These are phyloP conservation scores for Cryptosula pallasiana DNA, from an alignment of 2,888 invertebrate species.

Conservation along the genomic window DNA sequence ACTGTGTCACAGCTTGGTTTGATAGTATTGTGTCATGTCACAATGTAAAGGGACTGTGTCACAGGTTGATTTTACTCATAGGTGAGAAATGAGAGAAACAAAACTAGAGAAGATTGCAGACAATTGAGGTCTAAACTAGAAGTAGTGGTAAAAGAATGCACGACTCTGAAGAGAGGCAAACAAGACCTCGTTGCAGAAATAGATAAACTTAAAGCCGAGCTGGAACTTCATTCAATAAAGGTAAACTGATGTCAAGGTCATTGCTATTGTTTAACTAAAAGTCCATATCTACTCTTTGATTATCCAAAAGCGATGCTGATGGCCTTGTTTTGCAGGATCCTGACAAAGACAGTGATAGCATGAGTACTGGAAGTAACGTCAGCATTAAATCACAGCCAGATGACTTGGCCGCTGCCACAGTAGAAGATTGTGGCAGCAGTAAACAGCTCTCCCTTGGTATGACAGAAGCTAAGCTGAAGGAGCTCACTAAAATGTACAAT, in stretches of 20 bases:
- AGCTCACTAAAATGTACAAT: slow-evolving; percentile 18
- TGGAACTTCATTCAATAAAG: not conserved
- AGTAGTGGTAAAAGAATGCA: slow-evolving; percentile 55
- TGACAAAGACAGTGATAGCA: slow-evolving; percentile 19
- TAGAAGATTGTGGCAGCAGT: not conserved
- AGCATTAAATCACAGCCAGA: slow-evolving; percentile 15
- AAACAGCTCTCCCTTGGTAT: not conserved
- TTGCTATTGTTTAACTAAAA: no score
- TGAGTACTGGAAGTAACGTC: slow-evolving; percentile 17
- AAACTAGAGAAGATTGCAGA: slow-evolving; percentile 83
- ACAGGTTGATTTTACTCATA: slow-evolving; percentile 98
- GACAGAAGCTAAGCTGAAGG: slow-evolving; percentile 6
- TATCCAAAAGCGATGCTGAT: no score
- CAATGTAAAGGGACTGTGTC: no score
- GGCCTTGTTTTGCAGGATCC: slow-evolving; percentile 1
- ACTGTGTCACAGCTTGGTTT: no score
- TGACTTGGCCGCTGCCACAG: not conserved
- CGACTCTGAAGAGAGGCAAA: slow-evolving; percentile 69
- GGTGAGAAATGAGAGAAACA: slow-evolving; percentile 81
- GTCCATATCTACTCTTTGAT: no score
- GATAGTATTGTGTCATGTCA: slow-evolving; percentile 95
- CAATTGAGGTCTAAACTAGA: slow-evolving; percentile 76
- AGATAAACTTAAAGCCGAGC: slow-evolving; percentile 34
- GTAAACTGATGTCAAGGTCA: no score
- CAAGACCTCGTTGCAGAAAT: slow-evolving; percentile 73